Evolutionary conservation across 2,797 vertebrate genomes (phyloP).

Genomic region (Artibeus lituratus): DNA sequence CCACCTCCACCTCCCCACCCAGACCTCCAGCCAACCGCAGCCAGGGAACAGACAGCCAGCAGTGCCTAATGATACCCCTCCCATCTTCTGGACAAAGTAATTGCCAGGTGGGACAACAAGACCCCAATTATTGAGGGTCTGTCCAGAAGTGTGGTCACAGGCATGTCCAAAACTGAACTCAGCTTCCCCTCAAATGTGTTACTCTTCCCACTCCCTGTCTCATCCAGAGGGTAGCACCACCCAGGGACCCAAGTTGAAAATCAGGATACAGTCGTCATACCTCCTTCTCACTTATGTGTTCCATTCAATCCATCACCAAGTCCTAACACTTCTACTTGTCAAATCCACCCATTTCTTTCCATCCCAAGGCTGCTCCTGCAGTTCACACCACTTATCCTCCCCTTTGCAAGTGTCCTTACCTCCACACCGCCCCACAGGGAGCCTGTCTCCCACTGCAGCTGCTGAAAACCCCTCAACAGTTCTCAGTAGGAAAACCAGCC

Average conservation of each 20-base stretch:
- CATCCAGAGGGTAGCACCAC: background rate
- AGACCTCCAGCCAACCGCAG: background rate
- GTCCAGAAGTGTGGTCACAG: background rate
- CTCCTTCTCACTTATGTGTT: background rate
- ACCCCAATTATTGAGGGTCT: constrained; percentile 33
- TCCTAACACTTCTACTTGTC: background rate
- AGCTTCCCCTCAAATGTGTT: background rate
- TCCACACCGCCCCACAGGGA: background rate
- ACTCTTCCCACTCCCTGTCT: background rate
- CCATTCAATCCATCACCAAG: background rate
- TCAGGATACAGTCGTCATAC: background rate
- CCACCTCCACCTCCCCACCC: background rate
- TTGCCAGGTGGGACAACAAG: background rate
- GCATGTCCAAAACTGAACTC: constrained; percentile 17
- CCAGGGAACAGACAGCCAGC: background rate
- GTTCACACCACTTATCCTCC: background rate
- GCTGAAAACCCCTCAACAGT: background rate
- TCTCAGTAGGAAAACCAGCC: background rate
- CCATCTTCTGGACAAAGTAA: constrained; percentile 26
- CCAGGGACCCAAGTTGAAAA: background rate
- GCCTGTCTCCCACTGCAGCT: background rate
- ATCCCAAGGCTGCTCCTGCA: background rate
- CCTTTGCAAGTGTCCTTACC: background rate
- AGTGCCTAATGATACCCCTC: background rate
- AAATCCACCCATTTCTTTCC: background rate